phyloP scores from a whole-genome alignment of 2,797 vertebrate species.

The Ctenochaetus hawaiiensis region DNA sequence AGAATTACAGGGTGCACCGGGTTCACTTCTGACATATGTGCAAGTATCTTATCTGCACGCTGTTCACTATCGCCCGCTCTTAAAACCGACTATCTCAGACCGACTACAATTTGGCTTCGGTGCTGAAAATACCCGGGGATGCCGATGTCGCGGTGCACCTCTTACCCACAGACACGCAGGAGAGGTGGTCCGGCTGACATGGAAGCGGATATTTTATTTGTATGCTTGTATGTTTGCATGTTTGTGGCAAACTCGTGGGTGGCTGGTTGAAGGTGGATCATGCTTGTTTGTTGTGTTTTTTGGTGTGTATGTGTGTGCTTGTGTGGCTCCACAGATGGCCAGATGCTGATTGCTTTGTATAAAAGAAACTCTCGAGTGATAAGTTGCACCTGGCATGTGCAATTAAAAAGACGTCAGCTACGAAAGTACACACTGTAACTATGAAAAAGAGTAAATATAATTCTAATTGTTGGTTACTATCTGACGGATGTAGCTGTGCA shows the following conservation, averaged over 20 bases:
- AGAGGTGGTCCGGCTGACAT: conserved; percentile 40
- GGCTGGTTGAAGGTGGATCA: conserved; percentile 31
- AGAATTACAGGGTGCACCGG: conserved; percentile 22
- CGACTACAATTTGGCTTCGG: conserved; percentile 1
- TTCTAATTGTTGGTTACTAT: not conserved
- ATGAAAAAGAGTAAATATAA: not conserved
- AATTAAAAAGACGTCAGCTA: conserved; percentile 5
- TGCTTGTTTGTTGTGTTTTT: conserved; percentile 8
- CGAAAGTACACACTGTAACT: not conserved
- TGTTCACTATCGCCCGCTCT: conserved; percentile 2
- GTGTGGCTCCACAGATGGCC: conserved; percentile 40
- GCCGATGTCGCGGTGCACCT: conserved; percentile 2
- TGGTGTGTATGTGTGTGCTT: not conserved
- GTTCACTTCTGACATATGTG: conserved; percentile 8
- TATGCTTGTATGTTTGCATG: conserved; percentile 40
- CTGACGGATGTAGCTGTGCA: not conserved
- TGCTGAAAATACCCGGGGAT: conserved; percentile 8
- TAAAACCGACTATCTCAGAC: conserved; percentile 10
- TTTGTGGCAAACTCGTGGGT: conserved; percentile 50
- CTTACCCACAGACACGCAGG: conserved; percentile 16
- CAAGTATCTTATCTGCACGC: conserved; percentile 21
- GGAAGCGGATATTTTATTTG: conserved; percentile 42
- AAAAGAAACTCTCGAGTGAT: conserved; percentile 14
- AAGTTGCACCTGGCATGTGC: not conserved
- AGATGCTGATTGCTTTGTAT: conserved; percentile 30